Base-by-base conservation (phyloP, 2,113 vertebrate genomes). In the Ptilonorhynchus violaceus region DNA sequence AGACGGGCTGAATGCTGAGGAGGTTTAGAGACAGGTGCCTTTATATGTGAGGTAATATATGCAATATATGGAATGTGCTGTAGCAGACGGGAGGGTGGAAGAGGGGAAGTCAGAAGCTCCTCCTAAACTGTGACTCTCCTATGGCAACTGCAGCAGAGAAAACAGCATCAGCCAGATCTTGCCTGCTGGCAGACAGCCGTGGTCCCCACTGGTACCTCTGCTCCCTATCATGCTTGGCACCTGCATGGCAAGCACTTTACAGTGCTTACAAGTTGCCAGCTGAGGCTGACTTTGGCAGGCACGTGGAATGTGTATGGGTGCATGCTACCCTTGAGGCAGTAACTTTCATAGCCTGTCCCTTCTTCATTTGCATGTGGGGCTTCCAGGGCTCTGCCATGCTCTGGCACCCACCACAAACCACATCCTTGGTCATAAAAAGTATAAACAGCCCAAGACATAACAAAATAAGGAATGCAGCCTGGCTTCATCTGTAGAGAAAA, bases 261-360 rank as follows among this genome's bases (percentile, higher is more conserved):
- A 53, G 44, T 56, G 15, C 14, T 28, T 47, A 42, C 14, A 70
- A 42, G 52, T 33, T 67, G 49, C 55, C 76, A 89, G 44, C 33
- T 69, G 80, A 86, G 46, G n/a, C 23, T 56, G 56, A 37, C 22
- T 83, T 78, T 56, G 66, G 66, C 56, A 89, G 41, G 21, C 46
- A 60, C 0, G 0, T 15, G 33, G 46, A 18, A 28, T 35, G 27
- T 55, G 33, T 5, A 1, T 39, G 22, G 28, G 28, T 44, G 19
- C 18, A 7, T 6, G 30, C 39, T 56, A 18, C 7, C 18, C 58
- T 33, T 27, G 35, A 50, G 35, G 55, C 59, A 77, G 44, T 17
- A 59, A 24, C 37, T 37, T 60, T 25, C 41, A 66, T 16, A 66
- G 47, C 15, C 62, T 31, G 22, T 19, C 25, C n/a, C 17, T 78